Percentiles rank a stretch among this genome's conserved stretches.
Conservation (phyloP, 2,888 invertebrate genomes). For the Cryptophagus acutangulus region DNA sequence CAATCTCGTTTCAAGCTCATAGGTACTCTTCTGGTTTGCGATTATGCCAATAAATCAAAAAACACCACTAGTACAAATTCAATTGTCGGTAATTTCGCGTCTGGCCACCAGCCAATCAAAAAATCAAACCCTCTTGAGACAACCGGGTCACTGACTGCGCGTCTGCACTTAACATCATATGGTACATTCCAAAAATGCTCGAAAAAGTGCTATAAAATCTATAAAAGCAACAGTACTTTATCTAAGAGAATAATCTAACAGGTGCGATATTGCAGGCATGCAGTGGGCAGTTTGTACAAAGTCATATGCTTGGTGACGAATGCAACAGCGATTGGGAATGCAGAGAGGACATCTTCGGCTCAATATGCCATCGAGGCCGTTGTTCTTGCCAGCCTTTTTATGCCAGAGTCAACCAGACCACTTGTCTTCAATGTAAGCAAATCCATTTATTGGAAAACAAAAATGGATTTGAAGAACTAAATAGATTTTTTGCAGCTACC, state of each 20-base stretch:
- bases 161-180: slow-evolving; percentile 3
- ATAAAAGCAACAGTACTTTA: background rate
- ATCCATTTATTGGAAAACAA: slow-evolving; percentile 2
- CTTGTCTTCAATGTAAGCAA: slow-evolving; percentile 78
- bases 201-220: background rate
- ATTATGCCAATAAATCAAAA: too few species aligned
- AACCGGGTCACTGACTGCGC: too few species aligned
- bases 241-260: background rate
- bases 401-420: slow-evolving; percentile 71
- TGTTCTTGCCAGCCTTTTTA: slow-evolving; percentile 81
- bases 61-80: too few species aligned
- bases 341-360: slow-evolving; percentile 54
- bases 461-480: slow-evolving; percentile 5
- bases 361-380: slow-evolving; percentile 63
- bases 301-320: slow-evolving; percentile 54
- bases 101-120: too few species aligned
- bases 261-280: slow-evolving; percentile 30
- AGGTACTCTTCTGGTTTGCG: too few species aligned
- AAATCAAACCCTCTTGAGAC: too few species aligned
- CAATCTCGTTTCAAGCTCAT: too few species aligned
- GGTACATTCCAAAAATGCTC: background rate
- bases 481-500: slow-evolving; percentile 63
- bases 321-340: slow-evolving; percentile 64
- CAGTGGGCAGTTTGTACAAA: slow-evolving; percentile 31
- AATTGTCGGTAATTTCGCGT: too few species aligned